phyloP scores from a whole-genome alignment of 1,140 invertebrate species.

The Magallana gigas region DNA sequence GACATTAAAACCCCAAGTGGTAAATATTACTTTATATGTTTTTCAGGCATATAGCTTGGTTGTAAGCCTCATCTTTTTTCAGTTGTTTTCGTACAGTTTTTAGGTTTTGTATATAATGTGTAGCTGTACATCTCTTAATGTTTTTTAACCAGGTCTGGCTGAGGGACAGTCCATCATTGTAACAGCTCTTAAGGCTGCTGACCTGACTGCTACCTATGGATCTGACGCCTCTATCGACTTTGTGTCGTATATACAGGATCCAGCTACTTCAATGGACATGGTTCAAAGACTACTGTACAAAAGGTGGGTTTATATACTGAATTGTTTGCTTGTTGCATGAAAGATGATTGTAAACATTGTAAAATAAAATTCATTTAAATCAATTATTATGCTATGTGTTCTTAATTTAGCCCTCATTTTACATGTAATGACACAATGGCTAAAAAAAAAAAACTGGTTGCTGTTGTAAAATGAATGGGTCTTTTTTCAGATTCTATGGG shows the following conservation, averaged over 20 bases:
- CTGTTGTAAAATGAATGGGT: not conserved
- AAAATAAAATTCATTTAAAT: too few relatives aligned
- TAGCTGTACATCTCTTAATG: not conserved
- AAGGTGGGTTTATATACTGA: conserved; percentile 25
- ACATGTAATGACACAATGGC: too few relatives aligned
- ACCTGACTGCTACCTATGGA: conserved; percentile 46
- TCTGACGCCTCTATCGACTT: conserved; percentile 55
- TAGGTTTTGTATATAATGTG: not conserved
- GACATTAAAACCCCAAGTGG: conserved; percentile 33
- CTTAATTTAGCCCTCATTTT: too few relatives aligned
- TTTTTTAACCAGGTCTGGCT: conserved; percentile 39
- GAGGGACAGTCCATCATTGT: conserved; percentile 51
- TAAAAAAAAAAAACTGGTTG: too few relatives aligned
- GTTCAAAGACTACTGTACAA: conserved; percentile 52
- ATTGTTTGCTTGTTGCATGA: too few relatives aligned
- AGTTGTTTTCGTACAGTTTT: too few relatives aligned
- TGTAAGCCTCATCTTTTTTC: too few relatives aligned
- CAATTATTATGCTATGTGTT: too few relatives aligned
- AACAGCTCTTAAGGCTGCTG: conserved; percentile 11
- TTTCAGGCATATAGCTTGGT: too few relatives aligned
- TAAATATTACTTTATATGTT: not conserved
- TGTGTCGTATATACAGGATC: conserved; percentile 54
- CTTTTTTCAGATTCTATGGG: conserved; percentile 39
- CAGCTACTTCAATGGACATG: conserved; percentile 48
- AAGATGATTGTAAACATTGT: too few relatives aligned